These are phyloP conservation scores for Caenorhabditis drosophilae DNA, from an alignment of 2,888 invertebrate genomes.

Conservation along the genomic window DNA sequence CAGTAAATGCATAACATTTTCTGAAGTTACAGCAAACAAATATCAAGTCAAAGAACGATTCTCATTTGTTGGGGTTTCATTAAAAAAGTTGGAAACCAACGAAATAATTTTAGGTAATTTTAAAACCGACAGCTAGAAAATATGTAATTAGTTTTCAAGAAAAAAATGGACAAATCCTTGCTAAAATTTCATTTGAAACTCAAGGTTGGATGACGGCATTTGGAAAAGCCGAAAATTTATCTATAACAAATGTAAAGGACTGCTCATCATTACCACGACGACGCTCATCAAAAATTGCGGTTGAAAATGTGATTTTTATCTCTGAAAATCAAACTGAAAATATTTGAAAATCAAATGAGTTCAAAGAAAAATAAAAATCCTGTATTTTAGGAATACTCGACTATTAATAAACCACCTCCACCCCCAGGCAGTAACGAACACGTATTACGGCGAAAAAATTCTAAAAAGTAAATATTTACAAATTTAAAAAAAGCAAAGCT, in stretches of 20 bases:
- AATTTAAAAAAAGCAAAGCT: not conserved
- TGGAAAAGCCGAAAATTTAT: constrained; percentile 27
- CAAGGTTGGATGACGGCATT: constrained; percentile 42
- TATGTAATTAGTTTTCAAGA: not conserved
- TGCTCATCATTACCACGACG: too few relatives aligned
- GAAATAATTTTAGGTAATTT: constrained; percentile 21
- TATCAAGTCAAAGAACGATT: constrained; percentile 74
- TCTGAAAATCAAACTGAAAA: not conserved
- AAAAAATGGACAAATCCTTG: not conserved
- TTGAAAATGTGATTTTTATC: constrained; percentile 17
- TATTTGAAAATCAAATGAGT: not conserved
- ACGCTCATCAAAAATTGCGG: constrained; percentile 16
- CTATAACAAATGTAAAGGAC: too few relatives aligned
- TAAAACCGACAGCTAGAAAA: not conserved
- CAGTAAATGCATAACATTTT: constrained; percentile 83
- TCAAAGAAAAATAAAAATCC: too few relatives aligned
- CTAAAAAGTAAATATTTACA: constrained; percentile 17
- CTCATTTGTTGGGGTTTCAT: constrained; percentile 14
- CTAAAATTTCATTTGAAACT: not conserved
- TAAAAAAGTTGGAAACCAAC: constrained; percentile 10
- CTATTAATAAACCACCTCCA: constrained; percentile 27
- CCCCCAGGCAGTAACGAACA: constrained; percentile 11
- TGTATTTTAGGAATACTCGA: constrained; percentile 11
- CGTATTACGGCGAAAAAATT: constrained; percentile 16
- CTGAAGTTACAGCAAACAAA: constrained; percentile 87